Percentiles rank a stretch among this genome's conserved stretches.
phyloP scores from a whole-genome alignment of 2,113 vertebrate species.

The Anhinga anhinga region DNA sequence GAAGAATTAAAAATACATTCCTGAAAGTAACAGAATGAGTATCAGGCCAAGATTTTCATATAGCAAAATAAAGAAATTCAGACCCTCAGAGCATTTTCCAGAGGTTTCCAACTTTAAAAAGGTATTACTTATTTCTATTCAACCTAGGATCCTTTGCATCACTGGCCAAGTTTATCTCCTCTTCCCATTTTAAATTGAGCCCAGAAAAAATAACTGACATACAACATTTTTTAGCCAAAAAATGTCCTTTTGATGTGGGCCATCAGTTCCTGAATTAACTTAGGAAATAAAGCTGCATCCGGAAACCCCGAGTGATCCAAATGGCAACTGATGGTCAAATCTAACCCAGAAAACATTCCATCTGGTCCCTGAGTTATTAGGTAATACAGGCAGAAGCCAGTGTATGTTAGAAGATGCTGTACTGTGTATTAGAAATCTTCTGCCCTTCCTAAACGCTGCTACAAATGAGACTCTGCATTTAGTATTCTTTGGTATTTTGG shows the following conservation, averaged over 20 bases:
- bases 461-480: not conserved
- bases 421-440: not conserved
- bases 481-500: not conserved
- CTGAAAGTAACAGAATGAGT: not conserved
- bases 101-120: not conserved
- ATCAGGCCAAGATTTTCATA: not conserved
- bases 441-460: not conserved
- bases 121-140: not conserved
- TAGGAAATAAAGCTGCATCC: not conserved
- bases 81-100: not conserved
- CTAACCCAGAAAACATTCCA: not conserved
- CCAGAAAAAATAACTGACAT: not conserved
- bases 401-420: not conserved
- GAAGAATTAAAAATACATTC: not conserved
- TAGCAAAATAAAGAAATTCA: not conserved
- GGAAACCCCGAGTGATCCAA: not conserved
- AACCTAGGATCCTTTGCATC: not conserved
- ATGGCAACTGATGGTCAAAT: not conserved
- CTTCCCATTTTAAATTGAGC: not conserved
- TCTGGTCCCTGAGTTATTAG: not conserved
- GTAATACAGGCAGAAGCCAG: not conserved
- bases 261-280: not conserved
- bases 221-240: not conserved
- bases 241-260: not conserved
- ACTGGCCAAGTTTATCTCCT: not conserved